phyloP scores from a whole-genome alignment of 2,888 invertebrate genomes.

The Campoletis raptor region DNA sequence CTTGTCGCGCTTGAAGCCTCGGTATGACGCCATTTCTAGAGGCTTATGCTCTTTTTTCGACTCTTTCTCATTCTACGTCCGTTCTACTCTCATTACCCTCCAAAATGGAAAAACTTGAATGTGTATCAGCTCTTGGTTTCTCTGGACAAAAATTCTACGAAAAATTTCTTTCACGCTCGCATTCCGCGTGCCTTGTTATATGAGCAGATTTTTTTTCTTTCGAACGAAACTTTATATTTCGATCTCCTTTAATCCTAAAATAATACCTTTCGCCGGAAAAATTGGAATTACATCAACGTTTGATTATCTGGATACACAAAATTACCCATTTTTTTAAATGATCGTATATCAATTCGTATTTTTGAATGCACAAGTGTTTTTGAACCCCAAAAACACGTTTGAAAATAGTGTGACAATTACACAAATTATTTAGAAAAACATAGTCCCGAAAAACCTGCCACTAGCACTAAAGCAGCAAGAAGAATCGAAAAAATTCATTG shows the following conservation, averaged over 20 bases:
- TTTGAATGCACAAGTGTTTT: no score
- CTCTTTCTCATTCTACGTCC: constrained; percentile 36
- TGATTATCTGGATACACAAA: no score
- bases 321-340: no score
- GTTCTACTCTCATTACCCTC: constrained; percentile 53
- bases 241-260: not conserved
- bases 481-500: not conserved
- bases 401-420: not conserved
- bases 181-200: not conserved
- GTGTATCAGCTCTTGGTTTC: constrained; percentile 36
- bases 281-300: no score
- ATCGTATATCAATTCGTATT: not conserved
- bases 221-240: not conserved
- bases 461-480: not conserved
- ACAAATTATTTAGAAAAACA: no score
- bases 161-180: constrained; percentile 39
- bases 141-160: constrained; percentile 31
- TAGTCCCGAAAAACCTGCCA: not conserved
- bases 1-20: constrained; percentile 41
- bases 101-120: constrained; percentile 41
- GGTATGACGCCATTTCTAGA: constrained; percentile 56
- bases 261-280: not conserved
- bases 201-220: not conserved
- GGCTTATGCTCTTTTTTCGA: constrained; percentile 18
- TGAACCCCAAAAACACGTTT: not conserved